Base-by-base conservation (phyloP, 2,113 vertebrate genomes). In the Geococcyx californianus region DNA sequence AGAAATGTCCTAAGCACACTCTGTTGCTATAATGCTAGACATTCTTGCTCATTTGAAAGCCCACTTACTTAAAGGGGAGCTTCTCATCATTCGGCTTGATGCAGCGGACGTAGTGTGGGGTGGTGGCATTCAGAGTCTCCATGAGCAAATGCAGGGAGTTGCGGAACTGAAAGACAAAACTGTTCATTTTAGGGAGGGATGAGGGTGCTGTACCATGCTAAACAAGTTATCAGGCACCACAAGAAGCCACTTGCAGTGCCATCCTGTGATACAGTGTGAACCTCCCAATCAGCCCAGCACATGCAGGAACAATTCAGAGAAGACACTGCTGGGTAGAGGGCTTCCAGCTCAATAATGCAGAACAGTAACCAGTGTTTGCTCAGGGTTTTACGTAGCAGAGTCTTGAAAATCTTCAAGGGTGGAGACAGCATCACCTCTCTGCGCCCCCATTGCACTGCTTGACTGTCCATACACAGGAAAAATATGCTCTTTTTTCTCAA, bases 61-160 rank as follows among this genome's bases (percentile, higher is more conserved):
- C 6, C 40, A 98, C 99, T 99, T 96, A 99, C 99, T 97, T 98
- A 96, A 99, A 99, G 4, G 99, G 90, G 47, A 99, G 98, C 76
- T 99, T 99, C 45, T 96, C 78, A 0, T 99, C 99, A 0, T 99
- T 99, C 18, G 99, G 99, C 93, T 99, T 99, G 98, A 99, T 99
- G 97, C 99, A 99, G 95, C 99, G 99, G 40, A 99, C 99, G 0
- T 99, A 99, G 94, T 99, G 99, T 0, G 99, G 99, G 0, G 99
- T 99, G 2, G 99, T 99, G 62, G 99, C 98, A 0, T 99, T 99
- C 94, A 99, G 97, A 0, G 99, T 99, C 92, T 99, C 99, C 99
- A 99, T 99, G 58, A 99, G 98, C 59, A 99, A 98, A 5, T 99
- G 98, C 55, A 99, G 97, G 3, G 99, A 99, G 64, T 97, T 99